Conservation (phyloP, 2,797 vertebrate species). For the Anisognathus igniventris region DNA sequence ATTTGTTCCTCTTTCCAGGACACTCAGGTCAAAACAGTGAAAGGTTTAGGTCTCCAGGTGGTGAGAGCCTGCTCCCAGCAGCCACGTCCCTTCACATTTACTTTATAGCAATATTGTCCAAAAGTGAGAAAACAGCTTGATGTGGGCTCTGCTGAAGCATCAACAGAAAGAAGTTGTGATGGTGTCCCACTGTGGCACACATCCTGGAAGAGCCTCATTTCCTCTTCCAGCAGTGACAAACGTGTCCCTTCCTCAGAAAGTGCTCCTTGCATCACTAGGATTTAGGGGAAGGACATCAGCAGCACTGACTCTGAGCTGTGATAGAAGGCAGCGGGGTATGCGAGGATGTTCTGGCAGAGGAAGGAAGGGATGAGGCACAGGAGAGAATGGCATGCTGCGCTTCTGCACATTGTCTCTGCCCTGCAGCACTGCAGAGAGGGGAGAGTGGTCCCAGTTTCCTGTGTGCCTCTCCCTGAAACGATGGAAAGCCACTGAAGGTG, state of each 20-base stretch:
- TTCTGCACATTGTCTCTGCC: fast-evolving
- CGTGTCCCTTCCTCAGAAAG: not conserved
- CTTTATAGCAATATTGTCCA: not conserved
- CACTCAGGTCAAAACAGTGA: not conserved
- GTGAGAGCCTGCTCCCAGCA: not conserved
- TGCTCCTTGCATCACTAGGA: not conserved
- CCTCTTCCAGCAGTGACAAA: not conserved
- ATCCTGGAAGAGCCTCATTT: not conserved
- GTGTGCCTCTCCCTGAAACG: not conserved
- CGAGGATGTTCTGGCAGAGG: not conserved
- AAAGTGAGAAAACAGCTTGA: not conserved
- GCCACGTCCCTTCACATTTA: not conserved
- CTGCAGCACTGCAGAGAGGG: fast-evolving
- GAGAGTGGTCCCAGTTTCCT: not conserved
- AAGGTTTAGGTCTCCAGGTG: not conserved
- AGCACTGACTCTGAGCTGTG: not conserved
- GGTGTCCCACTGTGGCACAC: not conserved
- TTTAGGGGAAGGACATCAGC: not conserved
- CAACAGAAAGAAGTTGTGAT: not conserved
- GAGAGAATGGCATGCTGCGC: fast-evolving
- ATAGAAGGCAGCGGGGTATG: not conserved
- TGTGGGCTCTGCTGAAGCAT: not conserved
- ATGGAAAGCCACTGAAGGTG: fast-evolving
- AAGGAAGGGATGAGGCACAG: not conserved
- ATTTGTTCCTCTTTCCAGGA: not conserved